phyloP scores from a whole-genome alignment of 2,888 invertebrate species.

The Amiota communis region DNA sequence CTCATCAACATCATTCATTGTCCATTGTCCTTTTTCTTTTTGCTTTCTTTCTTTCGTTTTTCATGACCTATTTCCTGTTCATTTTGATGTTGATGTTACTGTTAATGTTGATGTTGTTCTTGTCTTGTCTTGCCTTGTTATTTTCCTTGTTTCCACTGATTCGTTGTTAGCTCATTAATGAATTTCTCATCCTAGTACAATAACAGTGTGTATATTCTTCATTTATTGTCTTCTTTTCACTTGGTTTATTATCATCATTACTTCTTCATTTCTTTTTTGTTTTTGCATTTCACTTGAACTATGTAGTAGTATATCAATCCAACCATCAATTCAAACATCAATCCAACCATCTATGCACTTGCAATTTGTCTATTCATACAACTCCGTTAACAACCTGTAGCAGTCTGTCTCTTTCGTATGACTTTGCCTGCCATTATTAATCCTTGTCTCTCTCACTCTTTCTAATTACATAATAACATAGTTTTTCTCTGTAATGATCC shows the following conservation, averaged over 20 bases:
- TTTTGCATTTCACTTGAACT: too few relatives aligned
- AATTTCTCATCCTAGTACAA: not conserved
- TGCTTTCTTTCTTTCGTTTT: not conserved
- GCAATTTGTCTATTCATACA: too few relatives aligned
- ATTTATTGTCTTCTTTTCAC: too few relatives aligned
- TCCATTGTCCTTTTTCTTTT: slow-evolving; percentile 35
- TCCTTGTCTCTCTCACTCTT: not conserved
- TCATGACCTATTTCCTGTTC: not conserved
- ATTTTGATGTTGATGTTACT: not conserved
- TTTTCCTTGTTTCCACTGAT: slow-evolving; percentile 4
- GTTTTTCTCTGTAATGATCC: too few relatives aligned
- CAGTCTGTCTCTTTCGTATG: not conserved
- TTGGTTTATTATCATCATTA: too few relatives aligned
- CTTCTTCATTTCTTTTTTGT: too few relatives aligned
- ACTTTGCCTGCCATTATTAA: slow-evolving; percentile 17
- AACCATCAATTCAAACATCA: too few relatives aligned
- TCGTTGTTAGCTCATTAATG: slow-evolving; percentile 20
- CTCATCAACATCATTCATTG: slow-evolving; percentile 7
- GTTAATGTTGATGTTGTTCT: not conserved
- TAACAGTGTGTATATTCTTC: too few relatives aligned
- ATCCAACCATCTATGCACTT: too few relatives aligned
- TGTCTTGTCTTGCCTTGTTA: slow-evolving; percentile 9
- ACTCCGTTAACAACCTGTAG: too few relatives aligned
- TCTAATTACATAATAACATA: too few relatives aligned
- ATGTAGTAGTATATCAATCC: too few relatives aligned